Base-by-base conservation (phyloP, 1,140 invertebrate species). In the Macrostomum lignano region DNA sequence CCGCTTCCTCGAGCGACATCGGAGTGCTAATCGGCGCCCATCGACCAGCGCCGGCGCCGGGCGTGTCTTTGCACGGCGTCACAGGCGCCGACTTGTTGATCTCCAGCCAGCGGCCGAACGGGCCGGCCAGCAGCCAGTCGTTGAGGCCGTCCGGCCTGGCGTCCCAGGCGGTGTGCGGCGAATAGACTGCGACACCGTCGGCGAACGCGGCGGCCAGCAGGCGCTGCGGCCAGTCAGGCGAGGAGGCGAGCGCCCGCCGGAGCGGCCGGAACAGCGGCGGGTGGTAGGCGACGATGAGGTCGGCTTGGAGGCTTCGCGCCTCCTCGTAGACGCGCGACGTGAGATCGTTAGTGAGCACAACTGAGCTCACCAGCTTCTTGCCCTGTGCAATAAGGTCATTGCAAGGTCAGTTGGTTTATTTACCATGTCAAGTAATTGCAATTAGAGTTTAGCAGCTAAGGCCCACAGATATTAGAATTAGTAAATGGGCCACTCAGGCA, bases 331-430 rank as follows among this genome's bases (percentile, higher is more conserved):
- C 81, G 38, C 65, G 34, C 7, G 44, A n/a, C 3, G 32, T 33
- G 25, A 94, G 60, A 56, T 94, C 84, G 58, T 86, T 94, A 4
- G 82, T 91, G n/a, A 93, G 48, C 20, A 91, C n/a, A n/a, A n/a
- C n/a, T n/a, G n/a, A n/a, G n/a, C n/a, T n/a, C n/a, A n/a, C n/a
- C n/a, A n/a, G n/a, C n/a, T n/a, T n/a, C n/a, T n/a, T n/a, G n/a
- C n/a, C n/a, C n/a, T n/a, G n/a, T n/a, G n/a, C n/a, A n/a, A n/a
- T n/a, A n/a, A n/a, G n/a, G n/a, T n/a, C n/a, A n/a, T n/a, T n/a
- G n/a, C n/a, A n/a, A n/a, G n/a, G n/a, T n/a, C n/a, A n/a, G n/a
- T n/a, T n/a, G n/a, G n/a, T n/a, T n/a, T n/a, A n/a, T n/a, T n/a
- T n/a, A n/a, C n/a, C n/a, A n/a, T n/a, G n/a, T n/a, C n/a, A n/a